These are phyloP conservation scores for Bombus breviceps DNA, from an alignment of 1,140 invertebrate genomes.

Conservation along the genomic window DNA sequence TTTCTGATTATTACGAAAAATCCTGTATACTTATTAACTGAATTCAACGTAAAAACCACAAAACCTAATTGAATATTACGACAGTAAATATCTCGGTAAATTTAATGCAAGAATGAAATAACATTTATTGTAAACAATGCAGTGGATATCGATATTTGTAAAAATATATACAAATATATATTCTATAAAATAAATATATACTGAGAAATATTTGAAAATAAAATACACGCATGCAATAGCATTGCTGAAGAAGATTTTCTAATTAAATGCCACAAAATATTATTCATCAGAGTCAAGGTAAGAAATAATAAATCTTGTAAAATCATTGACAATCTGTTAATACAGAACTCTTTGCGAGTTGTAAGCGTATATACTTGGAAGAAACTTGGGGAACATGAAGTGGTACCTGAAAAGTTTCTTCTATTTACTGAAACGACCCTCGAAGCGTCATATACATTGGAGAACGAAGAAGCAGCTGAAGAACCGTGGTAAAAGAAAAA, in stretches of 20 bases:
- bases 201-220: neutral
- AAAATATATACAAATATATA: neutral
- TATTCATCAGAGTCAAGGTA: neutral
- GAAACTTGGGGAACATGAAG: constrained; percentile 11
- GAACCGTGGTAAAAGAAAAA: neutral
- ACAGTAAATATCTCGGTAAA: neutral
- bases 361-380: neutral
- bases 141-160: neutral
- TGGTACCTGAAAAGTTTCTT: constrained; percentile 8
- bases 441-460: constrained; percentile 25
- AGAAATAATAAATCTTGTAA: neutral
- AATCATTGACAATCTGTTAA: constrained; percentile 11
- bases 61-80: too few relatives aligned
- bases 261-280: neutral
- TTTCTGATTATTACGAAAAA: neutral
- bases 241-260: neutral
- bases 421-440: constrained; percentile 21
- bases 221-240: neutral
- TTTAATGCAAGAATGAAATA: neutral
- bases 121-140: neutral
- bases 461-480: neutral
- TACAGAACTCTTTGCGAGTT: neutral
- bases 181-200: neutral
- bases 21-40: neutral
- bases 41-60: too few relatives aligned